Evolutionary conservation across 2,888 invertebrate species (phyloP).

Genomic region (Morpho deidamia): DNA sequence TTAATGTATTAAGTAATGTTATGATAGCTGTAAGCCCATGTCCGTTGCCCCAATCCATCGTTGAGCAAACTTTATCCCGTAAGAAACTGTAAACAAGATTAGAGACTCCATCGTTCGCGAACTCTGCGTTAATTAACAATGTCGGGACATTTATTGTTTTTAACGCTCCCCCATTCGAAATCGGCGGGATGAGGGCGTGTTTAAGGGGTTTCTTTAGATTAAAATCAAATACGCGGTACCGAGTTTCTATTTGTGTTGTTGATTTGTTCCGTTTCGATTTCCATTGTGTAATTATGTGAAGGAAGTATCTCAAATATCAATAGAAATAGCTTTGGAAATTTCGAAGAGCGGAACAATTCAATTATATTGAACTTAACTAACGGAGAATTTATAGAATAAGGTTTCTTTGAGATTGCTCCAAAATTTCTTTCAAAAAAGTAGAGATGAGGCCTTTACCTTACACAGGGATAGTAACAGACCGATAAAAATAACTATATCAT

Average conservation of each 20-base stretch:
- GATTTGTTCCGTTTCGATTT: slow-evolving; percentile 2
- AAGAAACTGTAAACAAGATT: slow-evolving; percentile 46
- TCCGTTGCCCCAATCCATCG: slow-evolving; percentile 1
- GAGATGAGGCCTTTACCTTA: too few relatives aligned
- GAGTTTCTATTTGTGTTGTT: slow-evolving; percentile 11
- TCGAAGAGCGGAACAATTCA: too few relatives aligned
- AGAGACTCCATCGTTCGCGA: slow-evolving; percentile 31
- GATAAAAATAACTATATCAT: too few relatives aligned
- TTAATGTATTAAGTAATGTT: too few relatives aligned
- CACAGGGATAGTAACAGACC: too few relatives aligned
- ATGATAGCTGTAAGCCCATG: background rate
- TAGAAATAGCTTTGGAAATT: too few relatives aligned
- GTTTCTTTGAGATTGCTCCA: too few relatives aligned
- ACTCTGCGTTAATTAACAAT: slow-evolving; percentile 42
- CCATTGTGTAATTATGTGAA: background rate
- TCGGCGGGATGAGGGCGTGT: slow-evolving; percentile 6
- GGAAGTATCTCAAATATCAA: too few relatives aligned
- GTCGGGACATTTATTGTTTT: slow-evolving; percentile 37
- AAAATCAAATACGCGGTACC: slow-evolving; percentile 17
- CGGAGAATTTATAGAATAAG: too few relatives aligned
- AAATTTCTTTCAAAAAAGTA: too few relatives aligned
- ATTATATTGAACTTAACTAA: too few relatives aligned
- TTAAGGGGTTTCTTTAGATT: slow-evolving; percentile 14
- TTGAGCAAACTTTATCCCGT: slow-evolving; percentile 11
- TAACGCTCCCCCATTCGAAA: background rate